Base-by-base conservation (phyloP, 2,888 invertebrate species). In the Caenorhabditis sp. region DNA sequence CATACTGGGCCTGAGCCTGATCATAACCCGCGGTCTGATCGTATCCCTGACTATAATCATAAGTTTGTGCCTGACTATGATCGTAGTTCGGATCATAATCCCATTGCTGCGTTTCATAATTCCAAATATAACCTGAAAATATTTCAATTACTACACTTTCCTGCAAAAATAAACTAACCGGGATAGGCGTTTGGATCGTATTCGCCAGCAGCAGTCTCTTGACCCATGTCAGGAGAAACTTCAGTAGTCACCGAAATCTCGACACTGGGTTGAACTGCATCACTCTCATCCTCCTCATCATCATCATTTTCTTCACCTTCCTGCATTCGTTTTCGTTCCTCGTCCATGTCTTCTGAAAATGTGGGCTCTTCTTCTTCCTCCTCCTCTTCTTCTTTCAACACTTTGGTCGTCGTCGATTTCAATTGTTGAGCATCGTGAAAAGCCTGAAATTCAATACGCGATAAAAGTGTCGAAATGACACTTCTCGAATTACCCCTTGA, bases 301-400 rank as follows among this genome's bases (percentile, higher is more conserved):
- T 50, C 60, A 21, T 17, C 43, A 17, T 17, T 10, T 3, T 37
- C 49, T 17, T 21, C 19, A 50, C 50, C 64, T 27, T 73, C 67
- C 62, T 68, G 51, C 17, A 78, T 43, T 59, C 70, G 66, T 59
- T 72, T 71, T 36, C 82, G 54, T 43, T 81, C 78, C 50, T 81
- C 79, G 37, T 70, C 62, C 82, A 82, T 82, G 50, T 82, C 82
- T 58, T 82, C 82, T 1, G 81, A 81, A 59, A 82, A 82, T 12
- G 73, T 74, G 0, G 82, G 82, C 31, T 77, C 79, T 36, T 82
- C 82, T 55, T 58, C 36, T 19, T 58, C 36, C 19, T 36, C 57
- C 14, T 58, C 36, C 19, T 58, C 57, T 1, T 1, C 19, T 58
- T 36, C 57, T 58, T 58, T 36, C 3, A 14, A 31, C 4, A 36